Evolutionary conservation across 1,140 invertebrate genomes (phyloP).

Genomic region (Bactericera cockerelli): DNA sequence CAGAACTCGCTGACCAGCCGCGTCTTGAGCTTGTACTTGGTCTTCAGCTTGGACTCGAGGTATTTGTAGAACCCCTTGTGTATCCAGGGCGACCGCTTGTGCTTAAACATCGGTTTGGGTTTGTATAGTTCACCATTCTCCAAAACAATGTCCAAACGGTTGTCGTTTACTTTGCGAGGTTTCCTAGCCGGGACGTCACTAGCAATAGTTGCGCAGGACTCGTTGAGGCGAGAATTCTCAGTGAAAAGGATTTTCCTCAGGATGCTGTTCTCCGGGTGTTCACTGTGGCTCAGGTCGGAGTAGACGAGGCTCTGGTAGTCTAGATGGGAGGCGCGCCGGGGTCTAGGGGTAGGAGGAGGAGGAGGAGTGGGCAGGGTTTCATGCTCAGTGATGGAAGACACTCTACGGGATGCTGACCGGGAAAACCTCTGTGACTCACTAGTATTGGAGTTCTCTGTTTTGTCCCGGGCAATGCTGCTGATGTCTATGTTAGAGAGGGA

Average conservation of each 20-base stretch:
- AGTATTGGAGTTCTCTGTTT: not conserved
- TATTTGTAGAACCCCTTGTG: not conserved
- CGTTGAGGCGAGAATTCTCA: not conserved
- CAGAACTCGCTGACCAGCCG: not conserved
- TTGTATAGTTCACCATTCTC: constrained; percentile 1
- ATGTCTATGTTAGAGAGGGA: not conserved
- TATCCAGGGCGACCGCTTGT: not conserved
- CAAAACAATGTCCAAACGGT: not conserved
- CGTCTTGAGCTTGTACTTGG: not conserved
- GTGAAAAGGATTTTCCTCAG: not conserved
- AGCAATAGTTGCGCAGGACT: not conserved
- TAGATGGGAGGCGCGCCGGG: not conserved
- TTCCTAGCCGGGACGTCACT: not conserved
- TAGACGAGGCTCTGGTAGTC: not conserved
- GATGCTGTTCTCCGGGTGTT: not conserved
- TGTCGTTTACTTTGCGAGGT: not conserved
- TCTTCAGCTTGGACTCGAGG: not conserved
- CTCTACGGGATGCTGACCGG: not conserved
- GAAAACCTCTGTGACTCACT: not conserved
- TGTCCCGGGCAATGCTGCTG: constrained; percentile 4
- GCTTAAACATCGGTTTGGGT: not conserved
- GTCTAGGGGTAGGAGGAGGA: not conserved
- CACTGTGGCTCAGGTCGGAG: not conserved
- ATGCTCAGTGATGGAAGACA: too few species aligned
- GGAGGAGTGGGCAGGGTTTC: not conserved